Base-by-base conservation (phyloP, 2,797 vertebrate species). In the Gymnoscopelus braueri region DNA sequence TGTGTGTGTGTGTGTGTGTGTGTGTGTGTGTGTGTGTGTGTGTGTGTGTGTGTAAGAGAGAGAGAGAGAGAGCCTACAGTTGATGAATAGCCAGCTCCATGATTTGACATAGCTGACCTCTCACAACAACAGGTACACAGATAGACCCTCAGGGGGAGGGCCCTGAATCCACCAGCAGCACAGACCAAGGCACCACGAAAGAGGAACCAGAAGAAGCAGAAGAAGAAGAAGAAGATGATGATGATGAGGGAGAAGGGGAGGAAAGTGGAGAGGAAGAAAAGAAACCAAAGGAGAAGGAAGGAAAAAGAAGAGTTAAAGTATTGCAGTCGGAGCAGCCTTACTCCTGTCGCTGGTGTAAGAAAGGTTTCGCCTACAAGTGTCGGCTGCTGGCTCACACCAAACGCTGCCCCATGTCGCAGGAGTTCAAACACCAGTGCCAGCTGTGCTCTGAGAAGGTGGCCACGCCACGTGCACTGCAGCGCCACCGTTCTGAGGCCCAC, bases 301-400 rank as follows among this genome's bases (percentile, higher is more conserved):
- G 55, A 12, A 57, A 60, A 9, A 60, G 0, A 1, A 60, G 32
- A 62, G 11, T 13, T 5, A 57, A 35, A 66, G 67, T 63, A 39
- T 57, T 19, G 62, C 59, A 55, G 84, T 82, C 50, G 26, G 61
- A 4, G 67, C 73, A 90, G 80, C 94, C 91, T 62, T 95, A 79
- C 81, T 89, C 92, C 61, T 97, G 96, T 65, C 88, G 88, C 75
- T 95, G 95, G 86, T 97, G 95, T 0, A 86, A 88, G 58, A 97
- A 95, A 75, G 91, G 78, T 8, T 98, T 97, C 59, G 90, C 92
- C 63, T 97, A 95, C 87, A 96, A 91, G 78, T 97, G 96, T 80
- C 85, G 91, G 3, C 87, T 97, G 68, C 84, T 93, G 77, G 94
- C 95, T 50, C 96, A 97, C 56, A 2, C 88, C 84, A 96, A 94